These are phyloP conservation scores for Pollimyrus isidori DNA, from an alignment of 2,113 vertebrate genomes.

Conservation along the genomic window DNA sequence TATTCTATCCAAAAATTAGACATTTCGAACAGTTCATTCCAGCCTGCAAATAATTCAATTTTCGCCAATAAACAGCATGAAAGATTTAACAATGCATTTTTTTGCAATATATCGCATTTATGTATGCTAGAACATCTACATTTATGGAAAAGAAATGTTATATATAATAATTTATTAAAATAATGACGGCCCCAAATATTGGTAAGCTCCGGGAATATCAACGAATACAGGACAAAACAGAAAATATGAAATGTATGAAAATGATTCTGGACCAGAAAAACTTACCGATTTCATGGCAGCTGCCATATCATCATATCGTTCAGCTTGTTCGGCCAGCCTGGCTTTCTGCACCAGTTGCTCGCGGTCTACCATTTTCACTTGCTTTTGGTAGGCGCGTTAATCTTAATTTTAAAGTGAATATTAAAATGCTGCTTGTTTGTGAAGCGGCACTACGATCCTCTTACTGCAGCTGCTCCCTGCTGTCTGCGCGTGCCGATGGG, in stretches of 20 bases:
- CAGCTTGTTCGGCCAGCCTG: conserved; percentile 95
- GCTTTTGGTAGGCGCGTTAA: conserved; percentile 36
- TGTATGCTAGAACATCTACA: neutral
- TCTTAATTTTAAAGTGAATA: conserved; percentile 34
- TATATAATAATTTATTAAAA: neutral
- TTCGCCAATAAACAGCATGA: neutral
- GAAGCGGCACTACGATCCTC: conserved; percentile 48
- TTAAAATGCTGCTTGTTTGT: conserved; percentile 45
- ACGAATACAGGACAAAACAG: neutral
- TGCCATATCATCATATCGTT: conserved; percentile 96
- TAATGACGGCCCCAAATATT: neutral
- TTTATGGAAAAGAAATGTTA: neutral
- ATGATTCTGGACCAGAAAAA: conserved; percentile 30
- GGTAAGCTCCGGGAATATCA: neutral
- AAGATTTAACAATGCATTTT: neutral
- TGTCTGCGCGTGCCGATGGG: conserved; percentile 61
- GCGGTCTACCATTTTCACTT: conserved; percentile 83
- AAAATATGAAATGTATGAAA: neutral
- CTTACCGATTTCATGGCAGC: conserved; percentile 98
- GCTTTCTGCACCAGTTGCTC: conserved; percentile 99
- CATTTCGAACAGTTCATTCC: neutral
- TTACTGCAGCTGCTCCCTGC: conserved; percentile 67
- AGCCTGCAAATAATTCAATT: neutral
- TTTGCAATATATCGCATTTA: neutral
- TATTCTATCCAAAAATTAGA: neutral